Percentiles rank a stretch among this genome's conserved stretches.
phyloP scores from a whole-genome alignment of 2,797 vertebrate species.

The Xenentodon cancila region DNA sequence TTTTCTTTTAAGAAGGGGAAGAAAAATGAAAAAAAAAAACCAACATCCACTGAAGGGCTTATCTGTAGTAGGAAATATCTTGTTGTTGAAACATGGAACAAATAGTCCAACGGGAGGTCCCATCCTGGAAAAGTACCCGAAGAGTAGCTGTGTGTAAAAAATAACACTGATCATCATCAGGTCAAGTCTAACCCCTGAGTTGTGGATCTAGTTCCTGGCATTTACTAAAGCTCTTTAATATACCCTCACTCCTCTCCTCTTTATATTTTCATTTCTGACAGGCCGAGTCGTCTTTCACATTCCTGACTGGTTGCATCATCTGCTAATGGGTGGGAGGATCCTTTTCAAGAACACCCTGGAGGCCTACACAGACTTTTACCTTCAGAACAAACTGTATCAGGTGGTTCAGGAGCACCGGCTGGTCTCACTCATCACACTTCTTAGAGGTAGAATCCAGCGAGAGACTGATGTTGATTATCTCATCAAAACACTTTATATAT shows the following conservation, averaged over 20 bases:
- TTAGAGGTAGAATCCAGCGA: constrained; percentile 85
- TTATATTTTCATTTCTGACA: constrained; percentile 57
- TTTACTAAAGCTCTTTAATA: neutral
- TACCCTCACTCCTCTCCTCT: neutral
- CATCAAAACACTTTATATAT: neutral
- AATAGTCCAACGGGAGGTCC: too few species aligned
- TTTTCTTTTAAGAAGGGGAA: too few species aligned
- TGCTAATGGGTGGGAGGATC: constrained; percentile 92
- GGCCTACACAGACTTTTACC: constrained; percentile 89
- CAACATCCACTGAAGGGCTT: too few species aligned
- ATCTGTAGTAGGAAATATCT: too few species aligned
- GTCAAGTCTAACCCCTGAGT: too few species aligned
- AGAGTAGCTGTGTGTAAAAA: too few species aligned
- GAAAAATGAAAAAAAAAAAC: too few species aligned
- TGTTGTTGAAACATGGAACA: too few species aligned
- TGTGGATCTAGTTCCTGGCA: too few species aligned
- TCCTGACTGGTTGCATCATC: constrained; percentile 97
- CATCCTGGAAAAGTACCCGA: too few species aligned
- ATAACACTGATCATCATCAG: too few species aligned
- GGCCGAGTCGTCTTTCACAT: constrained; percentile 92
- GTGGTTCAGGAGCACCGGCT: constrained; percentile 93
- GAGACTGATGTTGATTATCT: neutral
- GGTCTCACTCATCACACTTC: constrained; percentile 94
- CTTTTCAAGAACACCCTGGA: constrained; percentile 95
- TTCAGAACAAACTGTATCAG: constrained; percentile 89